phyloP scores from a whole-genome alignment of 2,888 invertebrate genomes.

The Spatulosminthurus flaviceps region DNA sequence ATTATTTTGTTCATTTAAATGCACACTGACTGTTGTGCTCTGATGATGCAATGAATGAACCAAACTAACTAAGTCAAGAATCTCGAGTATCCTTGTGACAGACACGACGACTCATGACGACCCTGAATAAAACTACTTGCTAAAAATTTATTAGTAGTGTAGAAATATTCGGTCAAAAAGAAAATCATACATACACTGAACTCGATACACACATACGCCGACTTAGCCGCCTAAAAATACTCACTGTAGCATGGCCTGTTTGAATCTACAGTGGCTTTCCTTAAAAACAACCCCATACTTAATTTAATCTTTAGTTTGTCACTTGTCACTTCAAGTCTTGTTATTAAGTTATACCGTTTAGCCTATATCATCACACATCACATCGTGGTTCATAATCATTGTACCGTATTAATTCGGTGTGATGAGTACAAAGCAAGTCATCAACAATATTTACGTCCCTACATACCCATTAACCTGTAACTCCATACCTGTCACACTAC shows the following conservation, averaged over 20 bases:
- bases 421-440: background rate
- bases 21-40: background rate
- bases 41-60: slow-evolving; percentile 2
- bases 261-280: no score
- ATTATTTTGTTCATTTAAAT: background rate
- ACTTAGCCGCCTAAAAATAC: no score
- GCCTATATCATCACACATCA: no score
- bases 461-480: slow-evolving; percentile 2
- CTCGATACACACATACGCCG: no score
- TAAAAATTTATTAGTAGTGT: background rate
- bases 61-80: background rate
- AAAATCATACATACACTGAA: no score
- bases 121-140: background rate
- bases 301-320: background rate
- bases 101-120: background rate
- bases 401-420: background rate
- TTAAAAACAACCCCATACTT: background rate
- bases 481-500: background rate
- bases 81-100: background rate
- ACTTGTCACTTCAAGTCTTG: slow-evolving; percentile 16
- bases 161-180: no score
- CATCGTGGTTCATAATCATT: background rate
- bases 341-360: slow-evolving; percentile 12
- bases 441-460: background rate
- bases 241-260: no score